A percentile compares a stretch with the other conserved stretches of the same genome.
Evolutionary conservation across 2,113 vertebrate species (phyloP).

Genomic region (Gallinago undulata): DNA sequence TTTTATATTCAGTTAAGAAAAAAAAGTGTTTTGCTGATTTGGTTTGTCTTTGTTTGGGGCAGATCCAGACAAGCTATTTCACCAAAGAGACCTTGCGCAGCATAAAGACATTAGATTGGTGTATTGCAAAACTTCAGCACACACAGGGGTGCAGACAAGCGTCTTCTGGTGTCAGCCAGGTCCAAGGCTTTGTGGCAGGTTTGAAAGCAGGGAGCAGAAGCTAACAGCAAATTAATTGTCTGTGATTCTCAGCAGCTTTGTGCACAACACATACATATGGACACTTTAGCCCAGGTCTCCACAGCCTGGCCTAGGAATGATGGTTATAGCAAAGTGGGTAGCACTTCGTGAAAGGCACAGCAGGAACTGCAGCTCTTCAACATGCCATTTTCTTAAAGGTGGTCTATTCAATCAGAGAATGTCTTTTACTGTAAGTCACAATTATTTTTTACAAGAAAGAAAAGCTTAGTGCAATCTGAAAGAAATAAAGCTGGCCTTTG

Average conservation of each 20-base stretch:
- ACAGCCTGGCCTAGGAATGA: neutral
- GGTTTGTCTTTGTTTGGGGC: neutral
- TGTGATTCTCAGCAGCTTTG: neutral
- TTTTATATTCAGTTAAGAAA: neutral
- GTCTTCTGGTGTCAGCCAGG: neutral
- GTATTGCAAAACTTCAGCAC: neutral
- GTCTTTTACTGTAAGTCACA: neutral
- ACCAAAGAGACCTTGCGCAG: neutral
- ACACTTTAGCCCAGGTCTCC: no score
- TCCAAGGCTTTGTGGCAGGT: neutral
- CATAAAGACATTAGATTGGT: neutral
- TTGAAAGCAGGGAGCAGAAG: neutral
- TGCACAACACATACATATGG: neutral
- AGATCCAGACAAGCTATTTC: neutral
- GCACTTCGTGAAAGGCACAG: neutral
- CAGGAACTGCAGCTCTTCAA: neutral
- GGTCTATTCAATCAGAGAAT: neutral
- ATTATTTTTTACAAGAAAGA: constrained; percentile 32
- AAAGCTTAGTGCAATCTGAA: constrained; percentile 4
- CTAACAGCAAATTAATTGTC: neutral
- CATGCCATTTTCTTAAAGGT: neutral
- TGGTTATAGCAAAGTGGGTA: neutral
- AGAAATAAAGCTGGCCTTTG: neutral
- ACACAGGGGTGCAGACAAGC: rapidly evolving
- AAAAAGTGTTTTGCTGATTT: neutral